Base-by-base conservation (phyloP, 2,888 invertebrate species). In the Drosophila colorata region DNA sequence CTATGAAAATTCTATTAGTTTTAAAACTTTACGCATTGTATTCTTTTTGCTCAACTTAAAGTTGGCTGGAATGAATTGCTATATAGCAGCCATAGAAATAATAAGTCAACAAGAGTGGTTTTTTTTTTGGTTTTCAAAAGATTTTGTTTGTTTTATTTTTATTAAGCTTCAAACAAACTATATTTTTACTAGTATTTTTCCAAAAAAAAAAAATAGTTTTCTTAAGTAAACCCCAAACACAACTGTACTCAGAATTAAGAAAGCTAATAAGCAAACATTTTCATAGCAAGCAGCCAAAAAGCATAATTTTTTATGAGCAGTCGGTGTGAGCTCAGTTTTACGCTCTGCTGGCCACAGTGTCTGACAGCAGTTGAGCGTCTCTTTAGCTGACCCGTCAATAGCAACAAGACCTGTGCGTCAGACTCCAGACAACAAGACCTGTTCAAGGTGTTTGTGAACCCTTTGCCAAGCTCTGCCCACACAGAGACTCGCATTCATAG, bases 261-360 rank as follows among this genome's bases (percentile, higher is more conserved):
- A 20, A 41, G 37, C 48, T 43, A 35, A 40, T 44, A 51, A 14
- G 25, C 25, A 43, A 33, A 18, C 11, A 25, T 4, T 25, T 14
- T 55, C 13, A 11, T 7, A 46, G 18, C 18, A 18, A 5, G 23
- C 13, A 46, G 23, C 23, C 18, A 11, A 20, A 51, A 38, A 14
- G 51, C 20, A 37, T 25, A 58, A 38, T n/a, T 18, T 25, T 41
- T 38, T 25, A 31, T 31, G 31, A 48, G 31, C 28, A 58, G 41
- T 25, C 28, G 9, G 13, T 47, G 44, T 9, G 38, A 44, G 44
- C 40, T 40, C 6, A 13, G 18, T 49, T 56, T 56, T 44, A 53
- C 44, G 72, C 43, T 63, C 72, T 18, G 72, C 25, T 76, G 64
- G 44, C 25, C 70, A 71, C 31, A 72, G 51, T 47, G 52, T 52